Conservation (phyloP, 2,888 invertebrate genomes). For the Chromoteleia sp. region DNA sequence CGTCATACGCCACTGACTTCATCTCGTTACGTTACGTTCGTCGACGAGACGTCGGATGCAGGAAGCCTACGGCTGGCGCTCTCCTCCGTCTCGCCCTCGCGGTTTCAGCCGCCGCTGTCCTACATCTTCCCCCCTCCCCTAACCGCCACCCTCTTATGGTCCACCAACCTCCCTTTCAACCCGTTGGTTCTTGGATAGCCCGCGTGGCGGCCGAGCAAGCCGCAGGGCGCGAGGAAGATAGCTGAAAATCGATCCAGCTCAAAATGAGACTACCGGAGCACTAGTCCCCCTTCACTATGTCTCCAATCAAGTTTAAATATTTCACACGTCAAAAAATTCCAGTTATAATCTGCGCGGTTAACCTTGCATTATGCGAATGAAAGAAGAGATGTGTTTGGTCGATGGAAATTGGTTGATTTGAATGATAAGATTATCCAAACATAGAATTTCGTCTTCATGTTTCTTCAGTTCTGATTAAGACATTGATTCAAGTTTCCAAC, state of each 20-base stretch:
- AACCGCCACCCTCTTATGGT: slow-evolving; percentile 67
- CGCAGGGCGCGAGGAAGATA: slow-evolving; percentile 73
- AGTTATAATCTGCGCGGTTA: not conserved
- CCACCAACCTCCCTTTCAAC: slow-evolving; percentile 75
- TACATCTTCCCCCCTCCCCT: slow-evolving; percentile 44
- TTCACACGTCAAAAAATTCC: slow-evolving; percentile 17
- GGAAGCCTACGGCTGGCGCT: slow-evolving; percentile 77
- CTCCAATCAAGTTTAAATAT: slow-evolving; percentile 57
- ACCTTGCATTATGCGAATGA: not conserved
- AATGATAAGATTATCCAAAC: no score
- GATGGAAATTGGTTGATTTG: no score
- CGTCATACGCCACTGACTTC: slow-evolving; percentile 86
- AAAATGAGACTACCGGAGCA: slow-evolving; percentile 65
- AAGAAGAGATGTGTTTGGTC: not conserved
- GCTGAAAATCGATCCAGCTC: slow-evolving; percentile 72
- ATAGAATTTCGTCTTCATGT: no score
- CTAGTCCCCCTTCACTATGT: slow-evolving; percentile 35
- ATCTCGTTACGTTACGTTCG: slow-evolving; percentile 82
- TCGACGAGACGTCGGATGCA: slow-evolving; percentile 82
- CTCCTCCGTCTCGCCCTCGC: slow-evolving; percentile 69
- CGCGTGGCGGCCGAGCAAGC: slow-evolving; percentile 73
- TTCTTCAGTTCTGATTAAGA: no score
- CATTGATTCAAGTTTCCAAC: no score
- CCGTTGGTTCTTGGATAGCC: slow-evolving; percentile 75
- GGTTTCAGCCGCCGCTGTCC: slow-evolving; percentile 67